Base-by-base conservation (phyloP, 2,113 vertebrate species). In the Cyanocitta stelleri region DNA sequence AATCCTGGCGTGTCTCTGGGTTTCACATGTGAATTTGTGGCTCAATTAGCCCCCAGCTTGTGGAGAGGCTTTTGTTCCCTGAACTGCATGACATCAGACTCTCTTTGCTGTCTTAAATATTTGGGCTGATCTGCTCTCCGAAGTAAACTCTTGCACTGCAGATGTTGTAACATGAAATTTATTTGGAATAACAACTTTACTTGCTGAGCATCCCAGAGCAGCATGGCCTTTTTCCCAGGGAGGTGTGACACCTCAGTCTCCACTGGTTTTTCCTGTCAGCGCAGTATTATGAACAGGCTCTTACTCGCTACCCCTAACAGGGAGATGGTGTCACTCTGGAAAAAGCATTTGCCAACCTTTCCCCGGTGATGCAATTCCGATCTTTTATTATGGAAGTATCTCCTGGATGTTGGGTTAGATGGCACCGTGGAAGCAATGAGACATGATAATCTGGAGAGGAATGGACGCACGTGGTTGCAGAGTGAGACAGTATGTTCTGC, bases 381-480 rank as follows among this genome's bases (percentile, higher is more conserved):
- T 44, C 20, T 54, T 32, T 87, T 46, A 12, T 30, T 24, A 1
- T 16, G 9, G 41, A n/a, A 9, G 4, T 14, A 5, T 15, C 67
- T 62, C 20, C 48, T 41, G 74, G 51, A 1, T n/a, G n/a, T 35
- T 7, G 49, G 55, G 3, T 48, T 23, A 18, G 33, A 32, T 20
- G 15, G 54, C 39, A 10, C 41, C 3, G 16, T 22, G 66, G 63
- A 24, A 66, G 54, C 71, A 17, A 9, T 1, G 6, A 13, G 13
- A 16, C 1, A 3, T 0, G 23, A 19, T 43, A 4, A 15, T 41
- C 21, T 5, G 56, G 48, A 22, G 61, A 19, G 61, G 43, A 48
- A 6, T 10, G 52, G 5, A 32, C 4, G 7, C 0, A 1, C 7
- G 7, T 11, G 56, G 2, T 21, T 3, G 7, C 0, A 0, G 35